Evolutionary conservation across 2,797 vertebrate genomes (phyloP).

Genomic region (Gouania willdenowi): DNA sequence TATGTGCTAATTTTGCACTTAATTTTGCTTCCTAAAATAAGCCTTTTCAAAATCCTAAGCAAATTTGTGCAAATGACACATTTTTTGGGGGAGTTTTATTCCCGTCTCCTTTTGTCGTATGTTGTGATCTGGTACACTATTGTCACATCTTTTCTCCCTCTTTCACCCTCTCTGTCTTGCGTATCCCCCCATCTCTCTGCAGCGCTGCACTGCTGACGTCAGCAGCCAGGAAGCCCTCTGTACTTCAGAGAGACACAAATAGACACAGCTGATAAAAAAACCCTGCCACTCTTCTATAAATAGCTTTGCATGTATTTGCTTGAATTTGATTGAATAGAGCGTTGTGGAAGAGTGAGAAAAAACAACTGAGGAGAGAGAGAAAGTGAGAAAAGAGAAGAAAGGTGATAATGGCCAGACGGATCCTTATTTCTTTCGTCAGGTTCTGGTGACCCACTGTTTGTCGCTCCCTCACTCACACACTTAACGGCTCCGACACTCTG

Average conservation of each 20-base stretch:
- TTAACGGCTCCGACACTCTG: constrained; percentile 54
- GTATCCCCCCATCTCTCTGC: constrained; percentile 58
- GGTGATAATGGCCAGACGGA: too few relatives aligned
- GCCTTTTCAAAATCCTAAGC: constrained; percentile 29
- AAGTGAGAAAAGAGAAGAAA: constrained; percentile 3
- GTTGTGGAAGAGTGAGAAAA: constrained; percentile 10
- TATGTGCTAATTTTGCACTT: constrained; percentile 11
- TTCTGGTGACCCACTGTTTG: constrained; percentile 45
- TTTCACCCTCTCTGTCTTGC: constrained; percentile 10
- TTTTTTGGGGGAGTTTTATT: constrained; percentile 5
- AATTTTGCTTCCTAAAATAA: constrained; percentile 51
- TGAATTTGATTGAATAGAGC: constrained; percentile 65
- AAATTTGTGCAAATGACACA: constrained; percentile 41
- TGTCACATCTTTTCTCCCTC: constrained; percentile 5
- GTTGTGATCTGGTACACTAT: constrained; percentile 28
- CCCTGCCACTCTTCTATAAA: constrained; percentile 74
- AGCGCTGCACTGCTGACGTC: constrained; percentile 75
- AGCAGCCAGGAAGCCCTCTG: constrained; percentile 80
- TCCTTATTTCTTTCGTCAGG: too few relatives aligned
- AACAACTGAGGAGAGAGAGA: constrained; percentile 2
- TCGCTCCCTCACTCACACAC: constrained; percentile 62
- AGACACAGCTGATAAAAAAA: constrained; percentile 77
- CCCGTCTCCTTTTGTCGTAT: constrained; percentile 18
- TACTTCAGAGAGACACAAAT: constrained; percentile 78
- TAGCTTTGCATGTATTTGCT: constrained; percentile 70